These are phyloP conservation scores for Hoplias malabaricus DNA, from an alignment of 2,113 vertebrate genomes.

Conservation along the genomic window DNA sequence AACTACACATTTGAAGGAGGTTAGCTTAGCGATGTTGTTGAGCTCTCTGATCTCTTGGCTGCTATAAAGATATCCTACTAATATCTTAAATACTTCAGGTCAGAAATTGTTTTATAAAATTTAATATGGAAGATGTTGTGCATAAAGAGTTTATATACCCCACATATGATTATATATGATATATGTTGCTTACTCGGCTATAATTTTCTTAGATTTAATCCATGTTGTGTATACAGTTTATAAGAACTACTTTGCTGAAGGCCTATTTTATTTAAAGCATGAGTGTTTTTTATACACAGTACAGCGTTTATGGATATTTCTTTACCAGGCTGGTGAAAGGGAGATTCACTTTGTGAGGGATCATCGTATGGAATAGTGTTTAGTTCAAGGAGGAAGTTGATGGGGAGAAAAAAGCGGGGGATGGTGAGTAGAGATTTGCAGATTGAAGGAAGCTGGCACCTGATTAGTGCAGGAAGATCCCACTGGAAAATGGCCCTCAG, in stretches of 20 bases:
- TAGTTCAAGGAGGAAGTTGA: background rate
- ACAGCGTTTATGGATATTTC: constrained; percentile 14
- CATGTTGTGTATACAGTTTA: background rate
- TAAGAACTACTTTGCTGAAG: constrained; percentile 2
- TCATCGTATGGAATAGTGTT: constrained; percentile 33
- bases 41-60: background rate
- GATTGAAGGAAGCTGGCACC: background rate
- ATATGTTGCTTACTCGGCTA: background rate
- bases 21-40: background rate
- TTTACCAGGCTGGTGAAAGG: background rate
- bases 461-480: constrained; percentile 16
- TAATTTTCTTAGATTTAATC: background rate
- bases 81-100: background rate
- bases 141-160: background rate
- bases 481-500: background rate
- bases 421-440: background rate
- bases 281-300: background rate
- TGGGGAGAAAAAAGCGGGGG: background rate
- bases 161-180: background rate
- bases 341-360: background rate
- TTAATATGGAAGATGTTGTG: background rate
- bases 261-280: background rate
- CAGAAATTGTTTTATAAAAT: background rate
- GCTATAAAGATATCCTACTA: background rate
- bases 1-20: background rate